phyloP scores from a whole-genome alignment of 1,140 invertebrate species.

The Platorchestia sp. region DNA sequence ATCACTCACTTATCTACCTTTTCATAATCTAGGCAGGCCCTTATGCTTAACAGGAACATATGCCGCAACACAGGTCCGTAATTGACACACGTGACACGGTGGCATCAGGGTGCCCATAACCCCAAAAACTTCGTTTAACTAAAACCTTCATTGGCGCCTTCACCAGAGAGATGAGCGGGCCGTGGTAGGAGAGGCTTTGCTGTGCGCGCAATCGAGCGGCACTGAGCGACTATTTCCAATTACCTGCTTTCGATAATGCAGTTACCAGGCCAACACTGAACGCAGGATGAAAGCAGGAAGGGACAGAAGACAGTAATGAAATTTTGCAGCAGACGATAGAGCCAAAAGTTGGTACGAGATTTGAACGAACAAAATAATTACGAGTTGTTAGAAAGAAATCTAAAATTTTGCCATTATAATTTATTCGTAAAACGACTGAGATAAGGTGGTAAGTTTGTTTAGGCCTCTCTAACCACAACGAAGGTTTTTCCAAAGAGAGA shows the following conservation, averaged over 20 bases:
- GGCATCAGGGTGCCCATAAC: not conserved
- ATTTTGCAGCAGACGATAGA: not conserved
- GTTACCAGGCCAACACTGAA: not conserved
- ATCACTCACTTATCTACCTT: too few species aligned
- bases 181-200: not conserved
- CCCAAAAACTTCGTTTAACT: not conserved
- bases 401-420: too few species aligned
- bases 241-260: conserved; percentile 7
- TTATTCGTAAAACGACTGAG: too few species aligned
- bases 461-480: too few species aligned
- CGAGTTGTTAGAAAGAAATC: too few species aligned
- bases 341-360: too few species aligned
- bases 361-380: too few species aligned
- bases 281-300: not conserved
- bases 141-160: not conserved
- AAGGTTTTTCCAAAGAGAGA: too few species aligned
- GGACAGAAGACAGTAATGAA: not conserved
- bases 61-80: not conserved
- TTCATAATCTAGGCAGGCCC: not conserved
- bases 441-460: too few species aligned
- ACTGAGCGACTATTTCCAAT: conserved; percentile 25
- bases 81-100: not conserved
- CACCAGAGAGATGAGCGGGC: not conserved
- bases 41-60: not conserved
- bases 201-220: not conserved